Evolutionary conservation across 23 tunicate species (phyloP), one percentile per base, ranked within the genome.

Genomic region (Corella eumyota): DNA sequence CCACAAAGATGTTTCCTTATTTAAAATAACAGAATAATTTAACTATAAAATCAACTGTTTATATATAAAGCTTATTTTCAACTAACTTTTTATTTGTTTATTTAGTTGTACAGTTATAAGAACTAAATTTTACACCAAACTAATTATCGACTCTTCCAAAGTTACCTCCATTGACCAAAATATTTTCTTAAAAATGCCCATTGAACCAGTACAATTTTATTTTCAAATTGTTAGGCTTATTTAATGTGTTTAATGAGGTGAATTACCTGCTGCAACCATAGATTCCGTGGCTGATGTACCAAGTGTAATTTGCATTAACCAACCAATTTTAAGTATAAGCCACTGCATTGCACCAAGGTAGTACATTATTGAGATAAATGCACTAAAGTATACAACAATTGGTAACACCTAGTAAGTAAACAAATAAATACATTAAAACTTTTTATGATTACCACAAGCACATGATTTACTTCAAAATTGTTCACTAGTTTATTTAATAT

Each of bases 341-440:
- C 96, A 88, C 51, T 88, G 96, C 96, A 88, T 88, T 30, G 88
- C 96, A 25, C 96, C 96, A 22, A 88, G 81, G 66, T 79, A 79
- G 45, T 88, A 88, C 67, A 88, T 36, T 21, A 88, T 65, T 1
- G 96, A 88, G 21, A 88, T 79, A 34, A 88, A 88, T 1, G 96
- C 64, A 2, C 96, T 56, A 68, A 88, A 88, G 77, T 88, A 88
- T 3, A 88, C 45, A 32, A 88, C 85, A 56, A 88, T 75, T 0
- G 90, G 75, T 2, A 88, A 77, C 31, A 75, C 84, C 96, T 88
- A n/a, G n/a, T n/a, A n/a, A n/a, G n/a, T n/a, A n/a, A n/a, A n/a
- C n/a, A n/a, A n/a, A n/a, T n/a, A n/a, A n/a, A n/a, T n/a, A n/a
- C n/a, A n/a, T n/a, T n/a, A n/a, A n/a, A n/a, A n/a, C n/a, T n/a